These are phyloP conservation scores for Thalassaphorura encarpata DNA, from an alignment of 1,140 invertebrate genomes.

Conservation along the genomic window DNA sequence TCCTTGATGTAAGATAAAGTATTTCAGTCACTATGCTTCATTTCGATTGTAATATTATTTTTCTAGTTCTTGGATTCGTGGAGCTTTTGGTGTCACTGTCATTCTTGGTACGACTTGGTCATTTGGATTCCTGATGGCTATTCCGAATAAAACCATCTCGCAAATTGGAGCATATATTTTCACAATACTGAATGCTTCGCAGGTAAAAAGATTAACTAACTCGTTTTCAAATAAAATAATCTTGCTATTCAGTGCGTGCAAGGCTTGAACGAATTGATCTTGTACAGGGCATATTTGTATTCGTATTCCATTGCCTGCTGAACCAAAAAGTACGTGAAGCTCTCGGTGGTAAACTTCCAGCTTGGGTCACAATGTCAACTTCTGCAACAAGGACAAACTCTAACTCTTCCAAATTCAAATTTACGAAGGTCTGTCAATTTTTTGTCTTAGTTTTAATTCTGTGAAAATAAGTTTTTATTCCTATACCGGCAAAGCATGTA, in stretches of 20 bases:
- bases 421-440: no score
- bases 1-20: no score
- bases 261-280: no score
- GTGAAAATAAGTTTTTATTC: no score
- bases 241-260: no score
- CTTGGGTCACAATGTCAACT: no score
- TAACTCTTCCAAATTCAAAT: no score
- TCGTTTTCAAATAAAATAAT: not conserved
- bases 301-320: not conserved
- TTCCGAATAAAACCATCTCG: not conserved
- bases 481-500: no score
- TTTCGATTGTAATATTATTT: not conserved
- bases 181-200: not conserved
- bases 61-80: not conserved
- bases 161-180: not conserved
- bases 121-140: not conserved
- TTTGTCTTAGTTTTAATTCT: no score
- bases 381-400: no score
- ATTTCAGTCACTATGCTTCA: no score
- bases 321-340: not conserved
- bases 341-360: no score
- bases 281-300: not conserved
- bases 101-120: not conserved
- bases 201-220: not conserved
- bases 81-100: not conserved